phyloP scores from a whole-genome alignment of 2,888 invertebrate species.

The Therioaphis trifolii region DNA sequence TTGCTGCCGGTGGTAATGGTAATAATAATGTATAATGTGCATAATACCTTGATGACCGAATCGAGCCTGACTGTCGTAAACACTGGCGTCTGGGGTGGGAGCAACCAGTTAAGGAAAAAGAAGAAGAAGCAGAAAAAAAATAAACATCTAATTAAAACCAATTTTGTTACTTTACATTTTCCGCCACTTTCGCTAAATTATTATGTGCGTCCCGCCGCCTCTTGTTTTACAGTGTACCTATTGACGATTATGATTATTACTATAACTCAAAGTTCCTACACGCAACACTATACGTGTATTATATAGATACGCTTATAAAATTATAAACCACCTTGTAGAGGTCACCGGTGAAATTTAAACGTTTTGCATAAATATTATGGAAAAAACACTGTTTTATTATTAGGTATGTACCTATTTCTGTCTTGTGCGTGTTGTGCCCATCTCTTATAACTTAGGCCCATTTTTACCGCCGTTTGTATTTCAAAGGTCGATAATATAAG shows the following conservation, averaged over 20 bases:
- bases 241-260: neutral
- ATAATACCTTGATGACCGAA: neutral
- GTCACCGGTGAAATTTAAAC: slow-evolving; percentile 17
- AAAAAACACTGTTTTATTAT: neutral
- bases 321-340: neutral
- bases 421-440: neutral
- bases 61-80: neutral
- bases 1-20: neutral
- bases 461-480: neutral
- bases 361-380: neutral
- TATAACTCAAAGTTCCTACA: neutral
- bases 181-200: slow-evolving; percentile 25
- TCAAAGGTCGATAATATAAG: neutral
- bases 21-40: neutral
- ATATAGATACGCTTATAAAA: neutral
- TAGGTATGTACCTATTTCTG: neutral
- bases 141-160: slow-evolving; percentile 27
- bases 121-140: neutral
- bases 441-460: neutral
- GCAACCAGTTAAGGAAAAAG: neutral
- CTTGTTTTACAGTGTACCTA: neutral
- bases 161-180: slow-evolving; percentile 22
- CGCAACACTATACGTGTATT: neutral
- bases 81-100: no score
- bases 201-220: neutral